Evolutionary conservation across 2,797 vertebrate species (phyloP).

Genomic region (Parotocinclus haroldoi): DNA sequence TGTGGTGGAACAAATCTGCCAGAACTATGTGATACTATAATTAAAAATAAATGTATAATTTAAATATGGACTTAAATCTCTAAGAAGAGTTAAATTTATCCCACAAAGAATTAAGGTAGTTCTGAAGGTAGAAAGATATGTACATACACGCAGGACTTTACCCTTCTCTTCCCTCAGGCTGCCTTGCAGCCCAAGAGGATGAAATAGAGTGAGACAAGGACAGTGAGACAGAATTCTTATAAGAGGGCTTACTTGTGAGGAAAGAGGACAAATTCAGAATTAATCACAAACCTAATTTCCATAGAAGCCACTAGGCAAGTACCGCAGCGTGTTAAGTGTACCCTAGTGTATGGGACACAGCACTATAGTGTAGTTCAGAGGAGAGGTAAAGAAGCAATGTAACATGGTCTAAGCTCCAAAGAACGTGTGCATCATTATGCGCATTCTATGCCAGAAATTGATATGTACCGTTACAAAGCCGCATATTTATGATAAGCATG

Average conservation of each 20-base stretch:
- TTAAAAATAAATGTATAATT: no score
- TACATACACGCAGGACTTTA: not conserved
- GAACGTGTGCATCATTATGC: not conserved
- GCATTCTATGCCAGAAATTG: not conserved
- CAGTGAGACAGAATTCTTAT: slow-evolving; percentile 29
- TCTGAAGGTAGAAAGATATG: not conserved
- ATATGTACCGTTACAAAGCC: not conserved
- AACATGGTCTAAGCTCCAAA: slow-evolving; percentile 3
- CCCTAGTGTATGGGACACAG: slow-evolving; percentile 17
- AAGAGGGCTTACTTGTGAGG: slow-evolving; percentile 28
- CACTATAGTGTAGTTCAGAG: no score
- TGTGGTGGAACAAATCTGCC: no score
- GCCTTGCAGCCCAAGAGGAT: slow-evolving; percentile 10
- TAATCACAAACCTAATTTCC: slow-evolving; percentile 53
- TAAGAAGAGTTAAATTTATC: no score
- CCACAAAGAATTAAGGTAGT: no score
- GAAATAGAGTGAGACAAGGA: slow-evolving; percentile 29
- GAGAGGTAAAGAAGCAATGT: not conserved
- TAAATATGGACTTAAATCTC: no score
- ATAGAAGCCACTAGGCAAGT: slow-evolving; percentile 49
- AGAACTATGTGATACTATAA: no score
- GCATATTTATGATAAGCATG: slow-evolving; percentile 3
- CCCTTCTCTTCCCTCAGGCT: slow-evolving; percentile 7
- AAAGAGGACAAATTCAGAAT: slow-evolving; percentile 30
- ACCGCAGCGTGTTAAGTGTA: slow-evolving; percentile 41